These are phyloP conservation scores for Orius laevigatus DNA, from an alignment of 1,140 invertebrate genomes.

Conservation along the genomic window DNA sequence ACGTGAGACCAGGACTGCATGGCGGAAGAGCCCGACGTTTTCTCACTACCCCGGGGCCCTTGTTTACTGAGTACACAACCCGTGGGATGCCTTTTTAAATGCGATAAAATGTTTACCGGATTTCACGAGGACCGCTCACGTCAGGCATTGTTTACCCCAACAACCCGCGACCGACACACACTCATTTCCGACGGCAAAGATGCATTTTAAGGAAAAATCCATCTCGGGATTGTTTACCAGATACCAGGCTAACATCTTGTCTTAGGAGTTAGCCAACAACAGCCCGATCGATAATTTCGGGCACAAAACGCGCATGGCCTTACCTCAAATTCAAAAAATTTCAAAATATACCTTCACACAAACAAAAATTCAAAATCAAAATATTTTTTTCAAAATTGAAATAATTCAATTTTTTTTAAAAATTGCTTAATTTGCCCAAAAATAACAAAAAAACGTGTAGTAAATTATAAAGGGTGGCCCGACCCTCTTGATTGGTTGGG, in stretches of 20 bases:
- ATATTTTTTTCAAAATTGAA: too few relatives aligned
- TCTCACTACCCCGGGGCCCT: neutral
- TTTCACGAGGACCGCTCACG: constrained; percentile 6
- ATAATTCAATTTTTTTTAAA: too few relatives aligned
- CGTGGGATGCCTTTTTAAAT: neutral
- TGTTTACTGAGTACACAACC: constrained; percentile 16
- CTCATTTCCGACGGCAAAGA: neutral
- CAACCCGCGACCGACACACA: constrained; percentile 1
- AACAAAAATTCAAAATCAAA: too few relatives aligned
- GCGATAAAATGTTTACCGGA: constrained; percentile 15
- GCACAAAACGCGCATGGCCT: constrained; percentile 4
- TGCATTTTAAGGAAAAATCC: constrained; percentile 17
- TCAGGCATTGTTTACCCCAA: constrained; percentile 10
- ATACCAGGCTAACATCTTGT: constrained; percentile 13
- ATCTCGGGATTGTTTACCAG: constrained; percentile 18
- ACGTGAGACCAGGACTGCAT: constrained; percentile 7
- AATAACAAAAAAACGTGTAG: too few relatives aligned
- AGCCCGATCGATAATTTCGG: constrained; percentile 9
- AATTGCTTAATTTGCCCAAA: too few relatives aligned
- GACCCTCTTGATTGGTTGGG: too few relatives aligned
- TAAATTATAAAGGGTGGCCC: too few relatives aligned
- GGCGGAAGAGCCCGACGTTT: neutral
- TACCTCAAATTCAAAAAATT: constrained; percentile 2
- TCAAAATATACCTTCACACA: too few relatives aligned
- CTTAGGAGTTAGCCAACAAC: constrained; percentile 7